Conservation (phyloP, 2,888 invertebrate species). For the Pristionchus maxplancki region DNA sequence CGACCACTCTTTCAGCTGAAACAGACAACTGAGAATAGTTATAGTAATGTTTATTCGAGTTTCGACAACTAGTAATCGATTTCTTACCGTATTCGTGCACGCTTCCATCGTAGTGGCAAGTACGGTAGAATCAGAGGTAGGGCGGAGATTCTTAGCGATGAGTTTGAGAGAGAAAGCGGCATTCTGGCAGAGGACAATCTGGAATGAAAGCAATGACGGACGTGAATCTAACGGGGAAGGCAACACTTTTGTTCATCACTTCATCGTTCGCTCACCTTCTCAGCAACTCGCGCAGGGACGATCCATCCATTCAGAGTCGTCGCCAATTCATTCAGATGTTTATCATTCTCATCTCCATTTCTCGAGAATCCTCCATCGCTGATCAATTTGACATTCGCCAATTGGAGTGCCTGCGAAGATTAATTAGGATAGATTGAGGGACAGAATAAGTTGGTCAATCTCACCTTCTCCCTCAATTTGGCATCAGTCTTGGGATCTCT, state of each 20-base stretch:
- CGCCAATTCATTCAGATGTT: slow-evolving; percentile 65
- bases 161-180: slow-evolving; percentile 72
- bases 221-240: too few relatives aligned
- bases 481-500: slow-evolving; percentile 79
- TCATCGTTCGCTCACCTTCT: slow-evolving; percentile 52
- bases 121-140: slow-evolving; percentile 61
- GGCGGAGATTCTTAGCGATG: slow-evolving; percentile 67
- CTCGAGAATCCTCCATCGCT: slow-evolving; percentile 79
- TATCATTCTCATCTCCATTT: slow-evolving; percentile 66
- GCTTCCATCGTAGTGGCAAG: slow-evolving; percentile 67
- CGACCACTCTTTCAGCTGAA: slow-evolving; percentile 62
- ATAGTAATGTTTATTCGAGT: neutral
- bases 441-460: neutral
- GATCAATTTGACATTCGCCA: slow-evolving; percentile 88
- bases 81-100: slow-evolving; percentile 62
- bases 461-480: slow-evolving; percentile 82
- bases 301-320: slow-evolving; percentile 68
- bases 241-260: neutral
- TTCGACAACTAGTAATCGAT: neutral
- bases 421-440: neutral
- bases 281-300: slow-evolving; percentile 60
- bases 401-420: slow-evolving; percentile 86
- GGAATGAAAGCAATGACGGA: slow-evolving; percentile 12
- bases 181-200: slow-evolving; percentile 70
- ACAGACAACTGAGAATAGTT: neutral